These are phyloP conservation scores for Nomada fucata DNA, from an alignment of 2,888 invertebrate genomes.

Conservation along the genomic window DNA sequence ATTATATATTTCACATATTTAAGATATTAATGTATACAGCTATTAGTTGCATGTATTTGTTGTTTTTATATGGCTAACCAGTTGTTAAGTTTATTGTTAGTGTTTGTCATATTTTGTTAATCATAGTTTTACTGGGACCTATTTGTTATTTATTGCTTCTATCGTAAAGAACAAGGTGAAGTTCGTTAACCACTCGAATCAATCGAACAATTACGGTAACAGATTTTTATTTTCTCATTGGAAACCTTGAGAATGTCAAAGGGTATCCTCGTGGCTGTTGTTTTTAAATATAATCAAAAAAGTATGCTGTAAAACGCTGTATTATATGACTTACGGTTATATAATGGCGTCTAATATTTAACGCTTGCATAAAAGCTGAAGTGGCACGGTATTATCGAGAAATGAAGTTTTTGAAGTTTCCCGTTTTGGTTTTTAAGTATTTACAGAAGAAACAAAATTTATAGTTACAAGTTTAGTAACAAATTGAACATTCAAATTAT, in stretches of 20 bases:
- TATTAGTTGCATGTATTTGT: constrained; percentile 12
- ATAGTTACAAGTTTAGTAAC: constrained; percentile 31
- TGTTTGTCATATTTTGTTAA: constrained; percentile 25
- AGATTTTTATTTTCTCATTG: background rate
- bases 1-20: constrained; percentile 27
- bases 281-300: background rate
- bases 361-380: constrained; percentile 28
- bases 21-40: constrained; percentile 1
- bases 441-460: constrained; percentile 40
- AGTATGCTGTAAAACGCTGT: constrained; percentile 12
- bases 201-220: constrained; percentile 8
- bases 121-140: constrained; percentile 15
- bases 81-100: constrained; percentile 12
- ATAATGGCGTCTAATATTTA: constrained; percentile 25
- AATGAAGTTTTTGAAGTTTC: constrained; percentile 25
- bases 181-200: constrained; percentile 19
- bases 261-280: background rate
- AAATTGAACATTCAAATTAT: constrained; percentile 47
- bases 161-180: background rate
- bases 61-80: constrained; percentile 37
- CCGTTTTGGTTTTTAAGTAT: constrained; percentile 20
- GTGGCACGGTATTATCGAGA: constrained; percentile 35
- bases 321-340: constrained; percentile 22
- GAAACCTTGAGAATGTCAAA: background rate
- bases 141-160: constrained; percentile 23